These are phyloP conservation scores for Sinonovacula constricta DNA, from an alignment of 1,140 invertebrate species.

Conservation along the genomic window DNA sequence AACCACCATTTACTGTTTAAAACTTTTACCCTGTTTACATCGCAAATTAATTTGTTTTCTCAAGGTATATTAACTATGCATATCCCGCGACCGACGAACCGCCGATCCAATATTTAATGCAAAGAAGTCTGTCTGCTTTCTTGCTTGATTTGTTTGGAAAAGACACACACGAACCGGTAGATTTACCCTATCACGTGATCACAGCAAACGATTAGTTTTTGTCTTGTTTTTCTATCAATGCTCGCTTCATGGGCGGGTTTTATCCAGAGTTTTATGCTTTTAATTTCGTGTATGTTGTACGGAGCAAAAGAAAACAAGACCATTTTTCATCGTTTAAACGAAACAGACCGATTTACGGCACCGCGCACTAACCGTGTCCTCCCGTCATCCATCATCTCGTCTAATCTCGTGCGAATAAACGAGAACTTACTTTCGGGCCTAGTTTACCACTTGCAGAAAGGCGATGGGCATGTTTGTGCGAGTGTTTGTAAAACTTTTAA, in stretches of 20 bases:
- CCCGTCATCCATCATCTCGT: conserved; percentile 45
- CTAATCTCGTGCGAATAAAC: conserved; percentile 28
- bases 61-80: conserved; percentile 37
- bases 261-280: conserved; percentile 43
- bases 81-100: conserved; percentile 47
- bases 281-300: conserved; percentile 40
- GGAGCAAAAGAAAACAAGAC: conserved; percentile 35
- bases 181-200: conserved; percentile 11
- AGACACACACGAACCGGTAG: conserved; percentile 26
- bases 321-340: conserved; percentile 47
- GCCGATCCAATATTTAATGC: conserved; percentile 45
- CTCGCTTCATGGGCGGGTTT: conserved; percentile 3
- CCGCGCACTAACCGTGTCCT: conserved; percentile 35
- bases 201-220: background rate
- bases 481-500: conserved; percentile 47
- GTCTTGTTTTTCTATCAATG: conserved; percentile 5
- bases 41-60: conserved; percentile 52
- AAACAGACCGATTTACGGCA: conserved; percentile 43
- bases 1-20: conserved; percentile 40
- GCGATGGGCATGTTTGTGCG: conserved; percentile 48
- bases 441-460: conserved; percentile 24
- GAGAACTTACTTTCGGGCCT: conserved; percentile 28
- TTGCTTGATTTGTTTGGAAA: conserved; percentile 45
- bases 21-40: conserved; percentile 52
- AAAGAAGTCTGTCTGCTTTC: conserved; percentile 42